Evolutionary conservation across 2,888 invertebrate species (phyloP).

Genomic region (Scrobipalpa atriplicella): DNA sequence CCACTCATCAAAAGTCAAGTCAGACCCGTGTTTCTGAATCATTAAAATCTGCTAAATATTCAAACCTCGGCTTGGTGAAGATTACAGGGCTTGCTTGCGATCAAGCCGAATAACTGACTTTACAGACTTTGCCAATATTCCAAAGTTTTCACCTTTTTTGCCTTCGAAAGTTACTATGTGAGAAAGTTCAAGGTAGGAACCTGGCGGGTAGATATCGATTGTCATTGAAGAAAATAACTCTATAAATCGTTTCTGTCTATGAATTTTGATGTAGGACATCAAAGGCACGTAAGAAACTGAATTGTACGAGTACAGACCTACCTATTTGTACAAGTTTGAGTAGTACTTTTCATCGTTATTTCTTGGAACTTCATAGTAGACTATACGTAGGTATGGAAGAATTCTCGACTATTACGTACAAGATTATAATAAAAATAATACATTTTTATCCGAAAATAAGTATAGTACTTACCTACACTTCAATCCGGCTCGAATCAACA

Average conservation of each 20-base stretch:
- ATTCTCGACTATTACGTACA: no score
- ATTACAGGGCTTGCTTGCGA: constrained; percentile 22
- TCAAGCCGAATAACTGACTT: constrained; percentile 14
- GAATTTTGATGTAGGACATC: no score
- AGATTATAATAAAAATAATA: no score
- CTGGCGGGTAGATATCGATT: not conserved
- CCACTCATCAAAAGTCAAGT: constrained; percentile 8
- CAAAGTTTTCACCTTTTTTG: constrained; percentile 7
- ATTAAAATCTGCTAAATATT: constrained; percentile 28
- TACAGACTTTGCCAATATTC: not conserved
- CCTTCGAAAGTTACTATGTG: not conserved
- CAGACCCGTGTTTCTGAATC: constrained; percentile 3
- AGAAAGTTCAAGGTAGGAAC: not conserved
- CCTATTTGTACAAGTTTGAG: no score
- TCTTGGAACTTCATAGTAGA: no score
- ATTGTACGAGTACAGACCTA: no score
- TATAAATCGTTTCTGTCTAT: not conserved
- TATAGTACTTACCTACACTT: no score
- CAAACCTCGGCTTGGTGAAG: constrained; percentile 13
- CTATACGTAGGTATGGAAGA: no score
- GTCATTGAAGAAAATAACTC: not conserved
- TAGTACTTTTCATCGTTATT: no score
- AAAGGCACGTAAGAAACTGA: no score
- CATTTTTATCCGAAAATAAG: no score
- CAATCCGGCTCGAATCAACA: no score